Percentiles rank a stretch among this genome's conserved stretches.
These are phyloP conservation scores for Lathamus discolor DNA, from an alignment of 2,113 vertebrate species.

Conservation along the genomic window DNA sequence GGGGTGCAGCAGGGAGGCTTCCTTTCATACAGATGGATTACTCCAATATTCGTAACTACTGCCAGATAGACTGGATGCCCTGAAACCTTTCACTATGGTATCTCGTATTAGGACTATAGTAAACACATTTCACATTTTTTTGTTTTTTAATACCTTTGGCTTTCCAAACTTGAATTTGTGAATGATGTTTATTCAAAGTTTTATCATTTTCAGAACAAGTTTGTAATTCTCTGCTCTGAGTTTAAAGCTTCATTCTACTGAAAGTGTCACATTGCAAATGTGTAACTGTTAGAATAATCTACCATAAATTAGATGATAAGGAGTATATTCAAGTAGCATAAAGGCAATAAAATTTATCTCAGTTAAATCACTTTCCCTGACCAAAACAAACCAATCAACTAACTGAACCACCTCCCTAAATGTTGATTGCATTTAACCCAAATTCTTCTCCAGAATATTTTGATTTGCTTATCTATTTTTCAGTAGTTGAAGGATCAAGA, in stretches of 20 bases:
- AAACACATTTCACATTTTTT: not conserved
- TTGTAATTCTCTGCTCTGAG: not conserved
- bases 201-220: not conserved
- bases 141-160: not conserved
- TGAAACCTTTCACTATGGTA: not conserved
- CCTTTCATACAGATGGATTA: not conserved
- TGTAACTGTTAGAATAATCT: not conserved
- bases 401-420: not conserved
- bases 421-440: not conserved
- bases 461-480: slow-evolving; percentile 32
- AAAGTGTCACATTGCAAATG: not conserved
- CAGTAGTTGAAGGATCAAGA: slow-evolving; percentile 5
- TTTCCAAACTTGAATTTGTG: not conserved
- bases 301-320: not conserved
- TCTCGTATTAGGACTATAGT: not conserved
- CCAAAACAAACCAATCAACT: not conserved
- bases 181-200: not conserved
- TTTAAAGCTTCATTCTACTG: not conserved
- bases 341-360: not conserved
- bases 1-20: not conserved
- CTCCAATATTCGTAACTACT: not conserved
- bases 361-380: not conserved
- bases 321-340: not conserved
- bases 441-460: not conserved
- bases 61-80: not conserved